Percentiles rank a stretch among this genome's conserved stretches.
These are phyloP conservation scores for Exephanes ischioxanthus DNA, from an alignment of 2,888 invertebrate genomes.

Conservation along the genomic window DNA sequence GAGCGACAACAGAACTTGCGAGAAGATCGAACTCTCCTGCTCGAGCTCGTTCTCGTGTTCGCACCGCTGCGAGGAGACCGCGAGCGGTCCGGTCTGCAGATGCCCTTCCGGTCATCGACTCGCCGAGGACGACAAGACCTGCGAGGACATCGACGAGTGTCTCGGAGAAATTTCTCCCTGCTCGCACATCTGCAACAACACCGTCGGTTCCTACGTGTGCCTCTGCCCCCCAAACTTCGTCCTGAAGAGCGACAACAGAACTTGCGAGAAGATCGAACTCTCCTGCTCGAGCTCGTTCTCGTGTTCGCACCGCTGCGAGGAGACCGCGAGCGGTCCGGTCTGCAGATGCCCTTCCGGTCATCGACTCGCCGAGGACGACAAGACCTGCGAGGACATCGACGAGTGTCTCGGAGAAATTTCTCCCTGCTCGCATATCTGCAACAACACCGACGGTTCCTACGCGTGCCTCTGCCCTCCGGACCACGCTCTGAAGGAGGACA, in stretches of 20 bases:
- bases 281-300: conserved; percentile 69
- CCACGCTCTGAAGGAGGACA: conserved; percentile 72
- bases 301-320: conserved; percentile 80
- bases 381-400: conserved; percentile 85
- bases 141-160: conserved; percentile 87
- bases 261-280: conserved; percentile 76
- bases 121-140: conserved; percentile 80
- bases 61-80: conserved; percentile 79
- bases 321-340: conserved; percentile 77
- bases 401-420: conserved; percentile 84
- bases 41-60: conserved; percentile 72
- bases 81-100: conserved; percentile 84
- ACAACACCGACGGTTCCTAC: conserved; percentile 85
- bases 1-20: conserved; percentile 75
- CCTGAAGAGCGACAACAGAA: conserved; percentile 74
- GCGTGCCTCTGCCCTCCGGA: conserved; percentile 83
- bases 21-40: conserved; percentile 75
- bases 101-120: conserved; percentile 86
- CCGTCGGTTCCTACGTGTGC: conserved; percentile 85
- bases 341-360: conserved; percentile 87
- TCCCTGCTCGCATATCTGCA: conserved; percentile 86
- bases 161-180: conserved; percentile 80
- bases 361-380: conserved; percentile 81
- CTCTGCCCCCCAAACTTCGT: conserved; percentile 79
- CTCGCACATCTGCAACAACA: conserved; percentile 86